Evolutionary conservation across 2,888 invertebrate species (phyloP).

Genomic region (Arge pagana): DNA sequence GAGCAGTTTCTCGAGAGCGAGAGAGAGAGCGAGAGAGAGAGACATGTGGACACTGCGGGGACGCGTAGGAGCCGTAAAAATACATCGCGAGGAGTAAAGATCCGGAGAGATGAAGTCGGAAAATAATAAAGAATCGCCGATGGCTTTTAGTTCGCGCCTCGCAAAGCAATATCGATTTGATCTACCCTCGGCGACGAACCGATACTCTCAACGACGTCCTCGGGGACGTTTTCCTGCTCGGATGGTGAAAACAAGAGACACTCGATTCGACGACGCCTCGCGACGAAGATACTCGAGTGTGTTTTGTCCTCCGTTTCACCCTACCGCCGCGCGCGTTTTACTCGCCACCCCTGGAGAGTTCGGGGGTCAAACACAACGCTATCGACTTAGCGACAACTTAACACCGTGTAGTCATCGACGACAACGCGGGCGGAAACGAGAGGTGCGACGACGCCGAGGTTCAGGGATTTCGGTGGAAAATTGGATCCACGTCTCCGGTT

Average conservation of each 20-base stretch:
- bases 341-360: slow-evolving; percentile 8
- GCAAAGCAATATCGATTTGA: slow-evolving; percentile 45
- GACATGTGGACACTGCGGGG: too few species aligned
- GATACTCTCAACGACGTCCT: slow-evolving; percentile 38
- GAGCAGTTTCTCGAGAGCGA: slow-evolving; percentile 26
- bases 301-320: slow-evolving; percentile 33
- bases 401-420: slow-evolving; percentile 19
- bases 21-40: slow-evolving; percentile 3
- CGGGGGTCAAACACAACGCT: slow-evolving; percentile 25
- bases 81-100: too few species aligned
- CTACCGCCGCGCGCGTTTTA: background rate
- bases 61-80: background rate
- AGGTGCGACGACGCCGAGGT: background rate
- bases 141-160: slow-evolving; percentile 41
- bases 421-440: background rate
- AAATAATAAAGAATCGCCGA: slow-evolving; percentile 14
- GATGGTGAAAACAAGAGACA: slow-evolving; percentile 50
- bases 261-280: slow-evolving; percentile 46
- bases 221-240: slow-evolving; percentile 35
- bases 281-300: slow-evolving; percentile 33
- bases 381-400: slow-evolving; percentile 27
- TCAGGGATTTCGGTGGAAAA: slow-evolving; percentile 4
- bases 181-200: slow-evolving; percentile 20
- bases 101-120: slow-evolving; percentile 10
- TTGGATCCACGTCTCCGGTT: background rate